Evolutionary conservation across 1,140 invertebrate genomes (phyloP).

Genomic region (Heliconius congener): DNA sequence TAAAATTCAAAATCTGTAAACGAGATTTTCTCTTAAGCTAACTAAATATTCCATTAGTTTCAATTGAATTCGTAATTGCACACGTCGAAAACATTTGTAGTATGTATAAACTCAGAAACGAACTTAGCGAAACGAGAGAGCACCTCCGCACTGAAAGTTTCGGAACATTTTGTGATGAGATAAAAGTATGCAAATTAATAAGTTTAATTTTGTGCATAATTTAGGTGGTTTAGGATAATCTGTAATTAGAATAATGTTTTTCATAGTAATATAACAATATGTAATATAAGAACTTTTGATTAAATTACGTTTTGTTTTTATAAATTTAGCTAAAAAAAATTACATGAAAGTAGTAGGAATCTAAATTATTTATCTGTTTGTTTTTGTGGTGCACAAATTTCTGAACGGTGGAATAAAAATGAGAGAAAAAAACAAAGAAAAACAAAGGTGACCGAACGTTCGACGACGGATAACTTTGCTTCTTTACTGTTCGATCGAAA

Average conservation of each 20-base stretch:
- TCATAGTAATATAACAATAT: neutral
- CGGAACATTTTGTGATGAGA: conserved; percentile 2
- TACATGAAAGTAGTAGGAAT: too few species aligned
- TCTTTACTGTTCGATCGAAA: too few species aligned
- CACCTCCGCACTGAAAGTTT: neutral
- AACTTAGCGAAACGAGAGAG: neutral
- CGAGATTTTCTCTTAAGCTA: neutral
- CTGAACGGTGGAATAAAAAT: too few species aligned
- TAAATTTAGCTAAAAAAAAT: too few species aligned
- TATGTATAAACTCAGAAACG: conserved; percentile 13
- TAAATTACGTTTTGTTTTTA: too few species aligned
- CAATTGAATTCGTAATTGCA: conserved; percentile 18
- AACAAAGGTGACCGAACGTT: too few species aligned
- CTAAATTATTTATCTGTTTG: too few species aligned
- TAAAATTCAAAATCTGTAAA: neutral
- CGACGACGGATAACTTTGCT: too few species aligned
- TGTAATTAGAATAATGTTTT: neutral
- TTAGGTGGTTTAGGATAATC: neutral
- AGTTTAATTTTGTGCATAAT: conserved; percentile 6
- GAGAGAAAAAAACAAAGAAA: too few species aligned
- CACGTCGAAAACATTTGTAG: conserved; percentile 21
- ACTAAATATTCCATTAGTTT: conserved; percentile 8
- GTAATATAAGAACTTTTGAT: neutral
- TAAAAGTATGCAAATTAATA: conserved; percentile 22
- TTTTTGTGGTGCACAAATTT: too few species aligned